Conservation (phyloP, 1,140 invertebrate species). For the Drosophila kohkoa region DNA sequence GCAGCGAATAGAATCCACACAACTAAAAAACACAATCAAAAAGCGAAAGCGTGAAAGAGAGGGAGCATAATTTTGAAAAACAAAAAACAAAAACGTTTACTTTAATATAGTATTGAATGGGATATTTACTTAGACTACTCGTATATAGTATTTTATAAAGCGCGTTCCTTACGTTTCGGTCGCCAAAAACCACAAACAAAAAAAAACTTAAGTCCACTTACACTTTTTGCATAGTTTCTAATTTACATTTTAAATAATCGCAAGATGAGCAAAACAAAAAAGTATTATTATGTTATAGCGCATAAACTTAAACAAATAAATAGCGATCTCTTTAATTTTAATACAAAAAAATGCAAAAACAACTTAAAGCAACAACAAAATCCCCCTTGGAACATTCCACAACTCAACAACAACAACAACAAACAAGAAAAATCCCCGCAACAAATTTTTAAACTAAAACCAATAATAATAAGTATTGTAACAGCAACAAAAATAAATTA, state of each 20-base stretch:
- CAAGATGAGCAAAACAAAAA: slow-evolving; percentile 25
- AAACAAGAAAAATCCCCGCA: slow-evolving; percentile 33
- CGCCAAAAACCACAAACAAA: not conserved
- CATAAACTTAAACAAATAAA: slow-evolving; percentile 74
- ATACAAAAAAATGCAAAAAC: slow-evolving; percentile 23
- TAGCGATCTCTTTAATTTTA: slow-evolving; percentile 82
- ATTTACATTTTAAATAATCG: slow-evolving; percentile 42
- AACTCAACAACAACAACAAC: not conserved
- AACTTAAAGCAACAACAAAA: slow-evolving; percentile 21
- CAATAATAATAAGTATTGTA: slow-evolving; percentile 43
- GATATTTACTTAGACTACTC: slow-evolving; percentile 31
- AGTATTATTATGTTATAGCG: slow-evolving; percentile 81
- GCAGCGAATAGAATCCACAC: slow-evolving; percentile 67
- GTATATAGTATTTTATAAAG: slow-evolving; percentile 32
- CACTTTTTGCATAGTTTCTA: slow-evolving; percentile 63
- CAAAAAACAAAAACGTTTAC: not conserved
- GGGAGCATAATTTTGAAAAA: slow-evolving; percentile 24
- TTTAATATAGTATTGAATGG: slow-evolving; percentile 23
- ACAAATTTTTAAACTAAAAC: slow-evolving; percentile 40
- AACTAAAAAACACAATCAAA: slow-evolving; percentile 44
- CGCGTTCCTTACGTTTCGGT: slow-evolving; percentile 61
- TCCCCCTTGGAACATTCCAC: slow-evolving; percentile 73
- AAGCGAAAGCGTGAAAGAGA: slow-evolving; percentile 20
- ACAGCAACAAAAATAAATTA: slow-evolving; percentile 55
- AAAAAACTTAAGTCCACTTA: slow-evolving; percentile 39